phyloP scores from a whole-genome alignment of 2,113 vertebrate genomes.

The Scophthalmus maximus region DNA sequence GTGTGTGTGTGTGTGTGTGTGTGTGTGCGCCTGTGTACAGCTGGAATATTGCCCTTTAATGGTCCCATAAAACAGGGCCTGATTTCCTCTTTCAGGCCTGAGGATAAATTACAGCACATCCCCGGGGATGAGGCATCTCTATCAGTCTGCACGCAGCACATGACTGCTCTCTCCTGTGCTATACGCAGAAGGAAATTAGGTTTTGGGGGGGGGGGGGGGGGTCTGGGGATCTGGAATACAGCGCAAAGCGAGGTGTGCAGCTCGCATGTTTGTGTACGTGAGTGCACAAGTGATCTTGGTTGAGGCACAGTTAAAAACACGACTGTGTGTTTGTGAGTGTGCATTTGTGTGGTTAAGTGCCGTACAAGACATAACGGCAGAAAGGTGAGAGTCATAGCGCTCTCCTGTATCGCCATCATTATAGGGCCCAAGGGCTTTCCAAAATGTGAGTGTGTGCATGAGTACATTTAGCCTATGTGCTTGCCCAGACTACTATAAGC shows the following conservation, averaged over 20 bases:
- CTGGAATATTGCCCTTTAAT: constrained; percentile 63
- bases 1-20: not conserved
- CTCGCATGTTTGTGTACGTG: not conserved
- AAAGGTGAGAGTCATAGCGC: constrained; percentile 52
- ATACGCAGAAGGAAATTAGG: constrained; percentile 45
- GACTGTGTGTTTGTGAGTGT: constrained; percentile 12
- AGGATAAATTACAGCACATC: constrained; percentile 73
- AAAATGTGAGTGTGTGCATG: constrained; percentile 26
- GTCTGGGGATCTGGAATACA: constrained; percentile 58
- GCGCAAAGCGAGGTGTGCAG: constrained; percentile 14
- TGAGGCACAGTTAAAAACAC: constrained; percentile 25
- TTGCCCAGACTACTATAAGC: constrained; percentile 48
- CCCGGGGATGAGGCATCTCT: constrained; percentile 64
- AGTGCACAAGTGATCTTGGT: not conserved
- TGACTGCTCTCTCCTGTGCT: constrained; percentile 45
- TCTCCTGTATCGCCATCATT: constrained; percentile 64
- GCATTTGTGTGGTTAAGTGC: constrained; percentile 28
- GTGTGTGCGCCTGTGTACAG: constrained; percentile 31
- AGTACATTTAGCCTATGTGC: constrained; percentile 30
- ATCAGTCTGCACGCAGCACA: constrained; percentile 59
- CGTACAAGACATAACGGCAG: constrained; percentile 42
- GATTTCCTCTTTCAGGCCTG: constrained; percentile 65
- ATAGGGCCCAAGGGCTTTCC: constrained; percentile 43
- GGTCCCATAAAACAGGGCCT: constrained; percentile 70
- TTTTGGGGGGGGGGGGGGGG: no score